Evolutionary conservation across 1,140 invertebrate species (phyloP).

Genomic region (Rhizoglyphus robini): DNA sequence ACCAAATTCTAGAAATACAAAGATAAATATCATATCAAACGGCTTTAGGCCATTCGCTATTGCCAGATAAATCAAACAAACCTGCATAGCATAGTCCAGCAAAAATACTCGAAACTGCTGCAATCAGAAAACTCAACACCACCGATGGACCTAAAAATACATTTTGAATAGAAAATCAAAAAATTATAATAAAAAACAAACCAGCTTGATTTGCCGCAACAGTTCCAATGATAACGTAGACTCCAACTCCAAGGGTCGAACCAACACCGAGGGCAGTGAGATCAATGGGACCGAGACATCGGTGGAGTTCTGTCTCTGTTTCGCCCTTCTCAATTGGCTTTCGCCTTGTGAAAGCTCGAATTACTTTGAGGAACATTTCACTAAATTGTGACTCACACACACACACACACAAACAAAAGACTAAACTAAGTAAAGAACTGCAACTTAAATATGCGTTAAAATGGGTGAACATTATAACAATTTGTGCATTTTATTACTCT

Average conservation of each 20-base stretch:
- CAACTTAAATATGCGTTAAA: too few relatives aligned
- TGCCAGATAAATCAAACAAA: background rate
- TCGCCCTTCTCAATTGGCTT: conserved; percentile 21
- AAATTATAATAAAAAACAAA: conserved; percentile 42
- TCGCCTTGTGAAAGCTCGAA: conserved; percentile 22
- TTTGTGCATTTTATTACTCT: too few relatives aligned
- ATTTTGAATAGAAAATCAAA: background rate
- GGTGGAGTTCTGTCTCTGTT: conserved; percentile 44
- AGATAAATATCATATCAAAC: background rate
- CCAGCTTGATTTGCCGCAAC: conserved; percentile 70
- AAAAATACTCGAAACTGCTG: conserved; percentile 74
- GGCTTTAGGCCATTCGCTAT: too few relatives aligned
- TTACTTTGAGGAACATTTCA: too few relatives aligned
- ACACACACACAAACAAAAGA: too few relatives aligned
- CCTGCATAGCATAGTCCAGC: conserved; percentile 48
- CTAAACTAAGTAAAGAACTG: too few relatives aligned
- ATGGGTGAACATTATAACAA: too few relatives aligned
- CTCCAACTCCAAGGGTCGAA: conserved; percentile 71
- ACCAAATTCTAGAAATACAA: conserved; percentile 56
- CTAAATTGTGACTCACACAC: too few relatives aligned
- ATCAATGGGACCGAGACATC: conserved; percentile 61
- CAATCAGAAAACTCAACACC: conserved; percentile 72
- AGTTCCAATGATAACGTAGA: conserved; percentile 70
- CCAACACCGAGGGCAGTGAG: conserved; percentile 65
- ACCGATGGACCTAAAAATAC: conserved; percentile 54